phyloP scores from a whole-genome alignment of 2,113 vertebrate species.

The Ictalurus furcatus region DNA sequence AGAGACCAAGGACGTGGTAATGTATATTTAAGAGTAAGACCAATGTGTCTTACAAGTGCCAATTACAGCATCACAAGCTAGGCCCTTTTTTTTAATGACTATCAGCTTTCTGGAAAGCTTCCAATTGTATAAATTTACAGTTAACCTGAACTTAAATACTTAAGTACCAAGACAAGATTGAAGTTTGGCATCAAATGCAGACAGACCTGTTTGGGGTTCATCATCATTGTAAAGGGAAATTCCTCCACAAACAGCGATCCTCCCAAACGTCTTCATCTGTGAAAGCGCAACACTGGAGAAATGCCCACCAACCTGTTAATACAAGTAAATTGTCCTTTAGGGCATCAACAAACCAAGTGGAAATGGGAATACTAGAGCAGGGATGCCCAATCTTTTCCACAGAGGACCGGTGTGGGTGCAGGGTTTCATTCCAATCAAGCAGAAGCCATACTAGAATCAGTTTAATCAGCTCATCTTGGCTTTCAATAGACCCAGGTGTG shows the following conservation, averaged over 20 bases:
- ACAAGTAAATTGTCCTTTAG: conserved; percentile 37
- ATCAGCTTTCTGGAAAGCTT: not conserved
- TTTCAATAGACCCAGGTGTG: too few relatives aligned
- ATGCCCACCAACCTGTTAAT: conserved; percentile 79
- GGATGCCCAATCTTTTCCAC: too few relatives aligned
- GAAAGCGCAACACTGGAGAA: conserved; percentile 72
- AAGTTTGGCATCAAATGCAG: not conserved
- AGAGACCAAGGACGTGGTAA: too few relatives aligned
- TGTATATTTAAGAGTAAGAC: not conserved
- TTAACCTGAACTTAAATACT: not conserved
- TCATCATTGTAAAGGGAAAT: conserved; percentile 75
- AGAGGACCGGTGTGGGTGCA: too few relatives aligned
- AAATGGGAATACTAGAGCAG: not conserved
- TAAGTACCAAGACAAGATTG: not conserved
- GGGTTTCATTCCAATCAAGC: too few relatives aligned
- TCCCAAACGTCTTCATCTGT: conserved; percentile 79
- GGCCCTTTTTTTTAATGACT: not conserved
- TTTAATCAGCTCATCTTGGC: too few relatives aligned
- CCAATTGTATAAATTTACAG: not conserved
- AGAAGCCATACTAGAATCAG: too few relatives aligned
- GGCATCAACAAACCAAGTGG: not conserved
- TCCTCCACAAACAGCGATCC: conserved; percentile 80
- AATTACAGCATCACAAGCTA: not conserved
- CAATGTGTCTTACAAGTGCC: not conserved
- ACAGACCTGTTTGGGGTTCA: conserved; percentile 69